Percentiles rank a stretch among this genome's conserved stretches.
phyloP scores from a whole-genome alignment of 2,888 invertebrate genomes.

The Brachycybe producta region DNA sequence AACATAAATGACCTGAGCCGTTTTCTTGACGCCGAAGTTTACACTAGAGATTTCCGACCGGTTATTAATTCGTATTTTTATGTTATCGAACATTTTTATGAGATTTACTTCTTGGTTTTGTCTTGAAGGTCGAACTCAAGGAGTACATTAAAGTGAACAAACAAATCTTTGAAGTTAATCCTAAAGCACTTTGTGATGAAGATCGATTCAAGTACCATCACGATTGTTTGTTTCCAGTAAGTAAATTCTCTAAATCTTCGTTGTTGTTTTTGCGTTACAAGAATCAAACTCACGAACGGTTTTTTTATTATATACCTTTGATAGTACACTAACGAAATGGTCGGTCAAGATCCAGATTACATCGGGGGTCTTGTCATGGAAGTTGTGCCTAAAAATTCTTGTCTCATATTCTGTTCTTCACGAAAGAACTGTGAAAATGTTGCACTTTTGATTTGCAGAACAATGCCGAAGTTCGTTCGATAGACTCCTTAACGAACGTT shows the following conservation, averaged over 20 bases:
- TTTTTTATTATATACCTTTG: constrained; percentile 3
- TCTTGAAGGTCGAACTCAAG: constrained; percentile 51
- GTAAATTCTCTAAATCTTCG: constrained; percentile 1
- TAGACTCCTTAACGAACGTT: too few species aligned
- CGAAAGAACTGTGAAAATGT: constrained; percentile 88
- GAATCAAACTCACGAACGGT: background rate
- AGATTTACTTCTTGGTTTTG: background rate
- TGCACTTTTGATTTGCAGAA: constrained; percentile 55
- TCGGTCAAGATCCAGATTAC: constrained; percentile 56
- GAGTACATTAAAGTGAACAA: constrained; percentile 55
- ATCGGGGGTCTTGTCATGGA: constrained; percentile 67
- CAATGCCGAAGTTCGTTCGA: constrained; percentile 39
- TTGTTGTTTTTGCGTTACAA: constrained; percentile 7
- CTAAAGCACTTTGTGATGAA: constrained; percentile 26
- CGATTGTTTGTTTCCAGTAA: constrained; percentile 14
- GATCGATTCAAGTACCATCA: constrained; percentile 21
- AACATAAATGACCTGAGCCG: constrained; percentile 66
- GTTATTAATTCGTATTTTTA: constrained; percentile 27
- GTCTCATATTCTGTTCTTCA: constrained; percentile 84
- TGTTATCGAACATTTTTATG: background rate
- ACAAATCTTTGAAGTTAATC: constrained; percentile 45
- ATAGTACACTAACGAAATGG: constrained; percentile 30
- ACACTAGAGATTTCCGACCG: constrained; percentile 74
- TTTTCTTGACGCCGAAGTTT: constrained; percentile 69
- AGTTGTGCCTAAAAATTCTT: constrained; percentile 62